Evolutionary conservation across 1,140 invertebrate species (phyloP).

Genomic region (Tetranychus cinnabarinus): DNA sequence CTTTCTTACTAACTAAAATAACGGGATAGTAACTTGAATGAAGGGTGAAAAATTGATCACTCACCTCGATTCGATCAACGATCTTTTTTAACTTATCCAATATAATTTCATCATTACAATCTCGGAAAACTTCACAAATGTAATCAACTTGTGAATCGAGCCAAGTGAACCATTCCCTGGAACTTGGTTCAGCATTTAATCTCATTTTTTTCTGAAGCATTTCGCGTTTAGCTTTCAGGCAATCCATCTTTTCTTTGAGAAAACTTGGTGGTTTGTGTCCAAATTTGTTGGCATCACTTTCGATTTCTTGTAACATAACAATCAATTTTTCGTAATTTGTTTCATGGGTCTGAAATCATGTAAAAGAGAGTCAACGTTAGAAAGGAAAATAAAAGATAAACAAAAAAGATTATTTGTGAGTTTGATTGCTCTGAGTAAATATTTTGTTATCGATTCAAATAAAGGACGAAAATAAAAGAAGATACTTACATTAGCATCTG

Average conservation of each 20-base stretch:
- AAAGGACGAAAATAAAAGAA: no score
- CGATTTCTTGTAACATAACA: neutral
- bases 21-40: neutral
- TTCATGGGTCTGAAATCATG: neutral
- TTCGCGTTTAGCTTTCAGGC: neutral
- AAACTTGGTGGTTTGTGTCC: neutral
- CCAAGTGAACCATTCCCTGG: neutral
- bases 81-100: neutral
- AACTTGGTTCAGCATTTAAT: neutral
- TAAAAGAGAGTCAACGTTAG: neutral
- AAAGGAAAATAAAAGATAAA: no score
- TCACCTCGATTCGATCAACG: neutral
- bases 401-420: no score
- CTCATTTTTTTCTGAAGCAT: neutral
- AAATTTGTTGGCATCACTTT: neutral
- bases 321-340: neutral
- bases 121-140: neutral
- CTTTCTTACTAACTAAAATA: no score
- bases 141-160: neutral
- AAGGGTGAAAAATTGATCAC: neutral
- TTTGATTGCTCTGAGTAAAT: no score
- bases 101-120: neutral
- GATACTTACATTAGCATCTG: no score
- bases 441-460: no score
- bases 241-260: neutral